Conservation (phyloP, 2,797 vertebrate genomes). For the Melanotaenia boesemani region DNA sequence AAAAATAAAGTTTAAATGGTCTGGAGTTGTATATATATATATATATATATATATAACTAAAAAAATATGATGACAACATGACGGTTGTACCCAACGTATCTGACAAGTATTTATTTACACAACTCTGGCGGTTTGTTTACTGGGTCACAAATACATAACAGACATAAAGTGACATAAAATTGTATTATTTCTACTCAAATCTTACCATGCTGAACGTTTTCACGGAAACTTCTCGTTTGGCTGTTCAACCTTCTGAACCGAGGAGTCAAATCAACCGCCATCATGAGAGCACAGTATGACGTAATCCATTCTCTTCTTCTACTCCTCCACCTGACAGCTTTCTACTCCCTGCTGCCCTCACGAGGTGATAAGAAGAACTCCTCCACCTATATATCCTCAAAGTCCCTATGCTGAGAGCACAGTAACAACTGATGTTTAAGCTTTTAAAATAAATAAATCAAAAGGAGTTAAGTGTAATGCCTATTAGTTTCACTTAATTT, state of each 20-base stretch:
- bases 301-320: slow-evolving; percentile 21
- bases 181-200: not conserved
- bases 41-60: not conserved
- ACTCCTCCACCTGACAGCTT: not conserved
- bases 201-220: slow-evolving; percentile 77
- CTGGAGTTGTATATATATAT: not conserved
- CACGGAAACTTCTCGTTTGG: slow-evolving; percentile 78
- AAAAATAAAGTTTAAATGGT: too few species aligned
- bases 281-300: slow-evolving; percentile 45
- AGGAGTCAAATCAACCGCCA: slow-evolving; percentile 89
- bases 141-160: not conserved
- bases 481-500: too few species aligned
- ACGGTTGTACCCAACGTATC: too few species aligned
- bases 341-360: slow-evolving; percentile 5
- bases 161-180: not conserved
- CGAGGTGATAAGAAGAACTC: not conserved
- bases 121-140: not conserved
- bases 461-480: not conserved
- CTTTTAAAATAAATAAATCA: not conserved
- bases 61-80: too few species aligned
- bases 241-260: slow-evolving; percentile 84
- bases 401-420: too few species aligned
- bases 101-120: not conserved
- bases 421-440: too few species aligned
- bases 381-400: not conserved